Evolutionary conservation across 2,113 vertebrate genomes (phyloP).

Genomic region (Guaruba guarouba): DNA sequence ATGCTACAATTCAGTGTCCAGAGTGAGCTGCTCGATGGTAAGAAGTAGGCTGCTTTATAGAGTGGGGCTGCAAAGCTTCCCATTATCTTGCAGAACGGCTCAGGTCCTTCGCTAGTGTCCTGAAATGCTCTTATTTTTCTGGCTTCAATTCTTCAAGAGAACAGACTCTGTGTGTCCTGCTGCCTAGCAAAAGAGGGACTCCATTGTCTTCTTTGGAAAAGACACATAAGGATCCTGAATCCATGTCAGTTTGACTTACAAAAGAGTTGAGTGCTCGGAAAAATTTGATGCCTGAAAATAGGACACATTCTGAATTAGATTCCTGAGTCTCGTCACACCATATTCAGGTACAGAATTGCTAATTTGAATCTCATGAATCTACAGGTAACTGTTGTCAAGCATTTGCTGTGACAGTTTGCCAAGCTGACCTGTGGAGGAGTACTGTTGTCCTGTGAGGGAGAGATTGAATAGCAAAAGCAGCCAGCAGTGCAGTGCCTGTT

Average conservation of each 20-base stretch:
- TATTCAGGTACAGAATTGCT: not conserved
- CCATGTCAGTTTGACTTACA: not conserved
- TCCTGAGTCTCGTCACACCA: not conserved
- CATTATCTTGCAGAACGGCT: not conserved
- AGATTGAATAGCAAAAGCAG: not conserved
- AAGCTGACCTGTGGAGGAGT: not conserved
- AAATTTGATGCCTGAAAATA: not conserved
- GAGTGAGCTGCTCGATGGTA: not conserved
- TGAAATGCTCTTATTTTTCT: not conserved
- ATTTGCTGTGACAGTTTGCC: not conserved
- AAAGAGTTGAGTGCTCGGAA: not conserved
- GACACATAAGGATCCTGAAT: not conserved
- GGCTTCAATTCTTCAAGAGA: not conserved
- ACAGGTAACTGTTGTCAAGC: constrained; percentile 8
- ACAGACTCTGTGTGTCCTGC: not conserved
- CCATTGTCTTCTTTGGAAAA: not conserved
- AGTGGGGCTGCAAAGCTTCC: not conserved
- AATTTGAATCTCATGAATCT: not conserved
- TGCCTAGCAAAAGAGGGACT: not conserved
- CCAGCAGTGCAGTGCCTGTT: not conserved
- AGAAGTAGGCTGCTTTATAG: not conserved
- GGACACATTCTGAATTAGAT: not conserved
- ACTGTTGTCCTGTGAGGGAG: not conserved
- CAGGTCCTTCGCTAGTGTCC: not conserved
- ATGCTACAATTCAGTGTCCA: not conserved